phyloP scores from a whole-genome alignment of 2,888 invertebrate genomes.

The Tromatobia lineatoria region DNA sequence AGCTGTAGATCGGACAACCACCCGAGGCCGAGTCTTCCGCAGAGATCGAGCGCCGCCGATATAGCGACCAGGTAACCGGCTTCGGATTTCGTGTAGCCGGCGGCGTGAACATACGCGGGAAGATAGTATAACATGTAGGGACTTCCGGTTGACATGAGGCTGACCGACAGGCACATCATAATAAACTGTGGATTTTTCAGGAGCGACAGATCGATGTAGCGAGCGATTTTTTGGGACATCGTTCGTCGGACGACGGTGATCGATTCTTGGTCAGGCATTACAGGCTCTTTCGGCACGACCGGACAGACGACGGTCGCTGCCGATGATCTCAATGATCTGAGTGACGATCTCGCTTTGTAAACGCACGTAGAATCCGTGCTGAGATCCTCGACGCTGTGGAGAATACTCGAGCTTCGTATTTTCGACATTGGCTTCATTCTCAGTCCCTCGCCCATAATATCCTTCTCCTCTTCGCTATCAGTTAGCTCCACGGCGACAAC shows the following conservation, averaged over 20 bases:
- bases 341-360: constrained; percentile 88
- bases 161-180: constrained; percentile 90
- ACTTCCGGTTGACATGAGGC: constrained; percentile 92
- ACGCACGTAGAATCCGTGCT: constrained; percentile 92
- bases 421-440: constrained; percentile 88
- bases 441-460: constrained; percentile 87
- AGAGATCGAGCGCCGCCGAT: constrained; percentile 90
- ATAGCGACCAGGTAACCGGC: constrained; percentile 91
- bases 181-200: constrained; percentile 90
- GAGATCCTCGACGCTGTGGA: constrained; percentile 91
- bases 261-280: constrained; percentile 67
- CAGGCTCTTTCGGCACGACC: constrained; percentile 53
- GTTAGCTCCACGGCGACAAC: constrained; percentile 81
- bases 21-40: constrained; percentile 90
- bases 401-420: constrained; percentile 90
- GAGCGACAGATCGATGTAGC: constrained; percentile 90
- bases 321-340: constrained; percentile 80
- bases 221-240: constrained; percentile 82
- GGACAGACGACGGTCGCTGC: constrained; percentile 76
- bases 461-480: constrained; percentile 87
- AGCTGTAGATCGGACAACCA: constrained; percentile 91
- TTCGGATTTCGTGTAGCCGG: constrained; percentile 88
- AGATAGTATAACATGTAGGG: constrained; percentile 92
- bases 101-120: constrained; percentile 90
- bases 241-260: constrained; percentile 71